Evolutionary conservation across 2,888 invertebrate genomes (phyloP).

Genomic region (Standfussiana lucernea): DNA sequence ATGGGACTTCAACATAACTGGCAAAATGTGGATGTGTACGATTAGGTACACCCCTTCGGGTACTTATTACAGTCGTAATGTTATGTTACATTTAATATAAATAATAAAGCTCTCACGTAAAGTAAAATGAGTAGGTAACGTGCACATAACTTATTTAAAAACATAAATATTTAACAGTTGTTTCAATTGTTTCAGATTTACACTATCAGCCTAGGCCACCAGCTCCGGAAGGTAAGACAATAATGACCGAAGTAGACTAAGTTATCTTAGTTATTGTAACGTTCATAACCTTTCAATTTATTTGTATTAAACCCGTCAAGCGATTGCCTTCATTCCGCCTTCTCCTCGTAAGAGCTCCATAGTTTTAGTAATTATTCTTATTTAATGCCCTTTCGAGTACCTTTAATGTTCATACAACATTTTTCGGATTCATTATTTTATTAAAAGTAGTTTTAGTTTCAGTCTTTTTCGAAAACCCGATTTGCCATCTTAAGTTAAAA

Average conservation of each 20-base stretch:
- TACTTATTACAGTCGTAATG: neutral
- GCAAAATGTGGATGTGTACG: neutral
- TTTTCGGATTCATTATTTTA: too few relatives aligned
- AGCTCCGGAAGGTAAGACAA: conserved; percentile 90
- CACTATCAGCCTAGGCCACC: conserved; percentile 92
- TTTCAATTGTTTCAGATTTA: conserved; percentile 91
- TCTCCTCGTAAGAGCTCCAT: neutral
- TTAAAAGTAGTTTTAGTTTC: too few relatives aligned
- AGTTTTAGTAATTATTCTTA: neutral
- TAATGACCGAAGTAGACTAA: neutral
- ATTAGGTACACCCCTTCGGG: neutral
- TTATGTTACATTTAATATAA: neutral
- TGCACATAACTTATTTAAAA: neutral
- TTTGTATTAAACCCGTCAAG: neutral
- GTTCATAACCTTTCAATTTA: neutral
- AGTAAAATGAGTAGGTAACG: neutral
- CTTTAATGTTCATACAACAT: neutral
- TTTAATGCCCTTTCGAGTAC: neutral
- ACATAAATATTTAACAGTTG: conserved; percentile 13
- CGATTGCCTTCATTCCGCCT: neutral
- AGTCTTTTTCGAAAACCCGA: too few relatives aligned
- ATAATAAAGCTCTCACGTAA: neutral
- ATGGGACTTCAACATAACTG: too few relatives aligned
- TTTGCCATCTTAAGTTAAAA: too few relatives aligned
- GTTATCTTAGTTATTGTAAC: neutral